Evolutionary conservation across 1,140 invertebrate genomes (phyloP).

Genomic region (Choristoneura fumiferana): DNA sequence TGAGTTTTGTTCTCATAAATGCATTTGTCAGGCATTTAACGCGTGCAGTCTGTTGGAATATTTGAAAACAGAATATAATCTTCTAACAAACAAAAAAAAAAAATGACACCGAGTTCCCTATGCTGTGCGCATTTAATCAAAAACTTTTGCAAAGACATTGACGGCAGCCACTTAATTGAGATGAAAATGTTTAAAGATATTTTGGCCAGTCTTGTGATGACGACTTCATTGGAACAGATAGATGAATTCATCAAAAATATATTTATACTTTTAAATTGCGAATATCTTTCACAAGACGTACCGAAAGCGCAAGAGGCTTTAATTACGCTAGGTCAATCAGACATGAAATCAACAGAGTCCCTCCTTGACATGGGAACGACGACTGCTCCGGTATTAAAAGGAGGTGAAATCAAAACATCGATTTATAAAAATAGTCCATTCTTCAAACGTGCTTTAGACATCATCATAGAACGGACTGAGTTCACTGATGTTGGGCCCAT

Average conservation of each 20-base stretch:
- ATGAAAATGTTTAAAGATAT: not conserved
- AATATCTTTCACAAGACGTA: not conserved
- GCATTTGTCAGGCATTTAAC: no score
- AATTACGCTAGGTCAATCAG: not conserved
- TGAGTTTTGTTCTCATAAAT: no score
- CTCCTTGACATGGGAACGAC: not conserved
- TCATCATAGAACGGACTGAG: not conserved
- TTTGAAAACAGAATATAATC: no score
- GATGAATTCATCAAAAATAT: not conserved
- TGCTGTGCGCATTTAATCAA: not conserved
- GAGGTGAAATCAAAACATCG: not conserved
- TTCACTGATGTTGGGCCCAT: not conserved
- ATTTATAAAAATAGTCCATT: not conserved
- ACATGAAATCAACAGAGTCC: not conserved
- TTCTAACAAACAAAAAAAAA: no score
- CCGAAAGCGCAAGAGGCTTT: not conserved
- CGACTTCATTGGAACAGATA: not conserved
- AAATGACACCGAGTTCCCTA: not conserved
- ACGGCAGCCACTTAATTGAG: not conserved
- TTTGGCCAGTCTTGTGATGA: not conserved
- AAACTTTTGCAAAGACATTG: not conserved
- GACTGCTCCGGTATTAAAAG: not conserved
- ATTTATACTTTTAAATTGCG: not conserved
- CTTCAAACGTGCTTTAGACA: not conserved
- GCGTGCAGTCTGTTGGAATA: no score